Evolutionary conservation across 2,888 invertebrate genomes (phyloP).

Genomic region (Scaptomyza caliginosa): DNA sequence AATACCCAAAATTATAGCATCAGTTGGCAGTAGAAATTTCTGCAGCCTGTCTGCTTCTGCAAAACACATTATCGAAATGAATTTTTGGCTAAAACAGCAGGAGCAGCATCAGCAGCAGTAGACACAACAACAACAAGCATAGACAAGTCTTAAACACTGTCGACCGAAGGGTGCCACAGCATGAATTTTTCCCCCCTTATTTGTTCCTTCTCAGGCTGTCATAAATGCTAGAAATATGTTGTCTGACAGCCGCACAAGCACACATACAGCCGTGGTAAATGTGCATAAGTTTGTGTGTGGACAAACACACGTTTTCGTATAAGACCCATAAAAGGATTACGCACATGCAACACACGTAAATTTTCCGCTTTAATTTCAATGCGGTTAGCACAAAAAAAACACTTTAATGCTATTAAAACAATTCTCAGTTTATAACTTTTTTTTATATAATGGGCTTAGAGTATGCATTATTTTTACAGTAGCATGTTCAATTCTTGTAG

Average conservation of each 20-base stretch:
- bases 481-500: too few relatives aligned
- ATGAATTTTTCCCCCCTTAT: neutral
- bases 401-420: constrained; percentile 19
- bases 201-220: constrained; percentile 20
- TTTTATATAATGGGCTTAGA: neutral
- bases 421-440: neutral
- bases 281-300: constrained; percentile 1
- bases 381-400: constrained; percentile 38
- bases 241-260: constrained; percentile 39
- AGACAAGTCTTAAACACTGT: constrained; percentile 52
- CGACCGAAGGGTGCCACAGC: constrained; percentile 4
- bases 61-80: constrained; percentile 64
- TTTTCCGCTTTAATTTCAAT: constrained; percentile 49
- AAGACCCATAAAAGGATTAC: constrained; percentile 30
- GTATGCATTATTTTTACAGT: constrained; percentile 10
- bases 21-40: constrained; percentile 16
- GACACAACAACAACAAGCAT: constrained; percentile 48
- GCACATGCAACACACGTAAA: constrained; percentile 9
- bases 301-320: neutral
- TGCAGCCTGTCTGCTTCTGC: constrained; percentile 10
- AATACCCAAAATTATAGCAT: neutral
- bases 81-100: constrained; percentile 49
- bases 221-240: constrained; percentile 58
- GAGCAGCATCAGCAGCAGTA: constrained; percentile 10
- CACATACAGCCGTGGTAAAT: constrained; percentile 8